Evolutionary conservation across 1,140 invertebrate species (phyloP).

Genomic region (Lasioglossum baleicum): DNA sequence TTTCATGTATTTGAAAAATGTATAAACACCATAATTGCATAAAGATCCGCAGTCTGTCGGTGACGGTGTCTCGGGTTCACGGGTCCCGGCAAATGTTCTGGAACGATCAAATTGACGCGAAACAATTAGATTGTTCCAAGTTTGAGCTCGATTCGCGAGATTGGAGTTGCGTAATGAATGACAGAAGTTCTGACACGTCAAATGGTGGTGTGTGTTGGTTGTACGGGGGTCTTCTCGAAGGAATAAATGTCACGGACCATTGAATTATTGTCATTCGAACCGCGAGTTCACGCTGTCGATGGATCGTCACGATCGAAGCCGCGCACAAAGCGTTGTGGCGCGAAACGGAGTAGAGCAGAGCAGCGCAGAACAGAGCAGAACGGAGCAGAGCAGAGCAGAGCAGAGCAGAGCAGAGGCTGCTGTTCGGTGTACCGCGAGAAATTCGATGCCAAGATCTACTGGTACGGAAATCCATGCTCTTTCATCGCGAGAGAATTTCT

Average conservation of each 20-base stretch:
- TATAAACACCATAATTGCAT: too few relatives aligned
- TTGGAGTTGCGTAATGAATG: neutral
- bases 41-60: too few relatives aligned
- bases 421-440: constrained; percentile 55
- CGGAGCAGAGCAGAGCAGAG: constrained; percentile 13
- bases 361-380: too few relatives aligned
- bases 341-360: neutral
- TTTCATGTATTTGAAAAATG: too few relatives aligned
- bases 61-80: too few relatives aligned
- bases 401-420: neutral
- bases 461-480: constrained; percentile 40
- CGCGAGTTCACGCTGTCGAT: constrained; percentile 36
- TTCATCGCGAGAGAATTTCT: constrained; percentile 16
- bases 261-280: constrained; percentile 51
- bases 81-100: too few relatives aligned
- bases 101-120: neutral
- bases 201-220: neutral
- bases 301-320: constrained; percentile 9
- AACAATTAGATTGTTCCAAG: neutral
- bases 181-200: neutral
- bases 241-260: constrained; percentile 39
- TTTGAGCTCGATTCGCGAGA: too few relatives aligned
- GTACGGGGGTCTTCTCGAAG: neutral
- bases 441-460: constrained; percentile 41
- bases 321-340: constrained; percentile 38